Conservation (phyloP, 2,888 invertebrate species). For the Drosophila macrospina region DNA sequence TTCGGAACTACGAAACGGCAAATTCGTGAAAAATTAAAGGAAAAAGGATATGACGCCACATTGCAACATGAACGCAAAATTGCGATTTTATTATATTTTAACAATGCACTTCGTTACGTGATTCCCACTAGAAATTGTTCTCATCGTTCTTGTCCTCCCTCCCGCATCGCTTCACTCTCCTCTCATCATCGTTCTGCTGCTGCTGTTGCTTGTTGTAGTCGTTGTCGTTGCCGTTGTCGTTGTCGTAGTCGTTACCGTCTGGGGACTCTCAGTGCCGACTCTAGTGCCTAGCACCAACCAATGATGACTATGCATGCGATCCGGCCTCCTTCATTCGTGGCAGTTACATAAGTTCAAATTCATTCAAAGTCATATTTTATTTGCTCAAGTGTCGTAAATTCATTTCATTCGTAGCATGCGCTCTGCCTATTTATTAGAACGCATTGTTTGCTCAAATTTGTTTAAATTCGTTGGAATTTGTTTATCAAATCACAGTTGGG, state of each 20-base stretch:
- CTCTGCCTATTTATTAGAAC: conserved; percentile 57
- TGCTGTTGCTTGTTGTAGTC: conserved; percentile 10
- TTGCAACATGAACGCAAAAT: conserved; percentile 82
- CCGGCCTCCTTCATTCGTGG: conserved; percentile 3
- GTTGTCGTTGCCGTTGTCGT: conserved; percentile 22
- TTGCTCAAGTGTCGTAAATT: conserved; percentile 68
- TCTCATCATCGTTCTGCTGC: conserved; percentile 9
- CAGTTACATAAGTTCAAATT: conserved; percentile 13
- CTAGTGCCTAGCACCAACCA: conserved; percentile 42
- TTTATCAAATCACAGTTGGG: conserved; percentile 43
- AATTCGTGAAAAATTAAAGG: conserved; percentile 82
- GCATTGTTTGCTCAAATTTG: conserved; percentile 54
- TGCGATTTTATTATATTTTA: conserved; percentile 81
- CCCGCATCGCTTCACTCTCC: background rate
- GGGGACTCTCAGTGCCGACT: conserved; percentile 37
- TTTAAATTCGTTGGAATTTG: conserved; percentile 42
- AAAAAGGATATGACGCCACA: conserved; percentile 81
- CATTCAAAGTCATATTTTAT: conserved; percentile 52
- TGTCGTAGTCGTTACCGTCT: conserved; percentile 32
- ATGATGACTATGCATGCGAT: conserved; percentile 52
- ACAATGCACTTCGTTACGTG: conserved; percentile 82
- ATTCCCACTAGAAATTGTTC: conserved; percentile 79
- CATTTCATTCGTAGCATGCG: conserved; percentile 59
- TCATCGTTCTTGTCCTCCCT: conserved; percentile 29
- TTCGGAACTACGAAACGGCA: conserved; percentile 80